Conservation (phyloP, 2,113 vertebrate species). For the Danionella cerebrum region DNA sequence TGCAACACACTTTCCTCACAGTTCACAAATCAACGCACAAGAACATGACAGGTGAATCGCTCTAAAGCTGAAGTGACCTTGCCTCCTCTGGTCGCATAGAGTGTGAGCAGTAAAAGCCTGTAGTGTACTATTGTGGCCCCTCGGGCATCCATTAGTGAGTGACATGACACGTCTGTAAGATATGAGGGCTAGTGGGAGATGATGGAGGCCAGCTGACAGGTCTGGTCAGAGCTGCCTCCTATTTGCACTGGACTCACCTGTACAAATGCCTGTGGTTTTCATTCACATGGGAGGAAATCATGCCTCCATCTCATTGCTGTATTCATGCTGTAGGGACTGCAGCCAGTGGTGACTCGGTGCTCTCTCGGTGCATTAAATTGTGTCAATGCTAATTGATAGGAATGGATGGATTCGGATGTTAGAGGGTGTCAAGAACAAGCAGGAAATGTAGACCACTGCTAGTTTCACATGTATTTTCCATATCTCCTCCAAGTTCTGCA, state of each 20-base stretch:
- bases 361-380: not conserved
- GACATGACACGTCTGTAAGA: constrained; percentile 58
- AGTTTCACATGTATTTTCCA: not conserved
- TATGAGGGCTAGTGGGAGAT: constrained; percentile 35
- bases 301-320: constrained; percentile 41
- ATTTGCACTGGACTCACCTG: constrained; percentile 37
- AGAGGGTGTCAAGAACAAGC: not conserved
- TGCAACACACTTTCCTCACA: constrained; percentile 15
- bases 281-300: constrained; percentile 50
- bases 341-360: constrained; percentile 31
- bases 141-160: constrained; percentile 62
- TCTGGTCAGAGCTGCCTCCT: constrained; percentile 39
- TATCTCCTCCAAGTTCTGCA: too few species aligned
- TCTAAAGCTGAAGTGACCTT: constrained; percentile 59
- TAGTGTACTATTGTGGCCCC: constrained; percentile 62
- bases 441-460: not conserved
- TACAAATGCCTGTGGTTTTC: constrained; percentile 1
- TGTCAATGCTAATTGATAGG: not conserved
- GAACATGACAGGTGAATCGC: constrained; percentile 59
- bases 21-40: constrained; percentile 57
- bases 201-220: constrained; percentile 57
- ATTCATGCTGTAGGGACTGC: constrained; percentile 49
- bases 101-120: constrained; percentile 60
- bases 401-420: not conserved
- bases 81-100: constrained; percentile 46